phyloP scores from a whole-genome alignment of 37 sponge, comb jelly and placozoan genomes.

The Spongilla lacustris region DNA sequence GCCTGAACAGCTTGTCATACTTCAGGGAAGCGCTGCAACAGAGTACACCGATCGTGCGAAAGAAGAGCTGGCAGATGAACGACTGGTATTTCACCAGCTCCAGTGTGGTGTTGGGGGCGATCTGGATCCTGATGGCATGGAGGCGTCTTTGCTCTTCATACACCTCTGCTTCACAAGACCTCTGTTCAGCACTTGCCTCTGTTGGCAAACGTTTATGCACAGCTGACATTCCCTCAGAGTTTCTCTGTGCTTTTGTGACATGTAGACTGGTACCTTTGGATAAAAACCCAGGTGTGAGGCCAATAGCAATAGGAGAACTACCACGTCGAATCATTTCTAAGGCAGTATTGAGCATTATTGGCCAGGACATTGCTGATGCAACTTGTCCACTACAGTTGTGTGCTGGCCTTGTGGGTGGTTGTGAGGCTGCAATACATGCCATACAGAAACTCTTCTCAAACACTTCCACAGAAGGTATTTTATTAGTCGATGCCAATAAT shows the following conservation, averaged over 20 bases:
- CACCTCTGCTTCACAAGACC: constrained; percentile 12
- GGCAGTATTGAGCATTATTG: constrained; percentile 29
- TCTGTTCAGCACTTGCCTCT: constrained; percentile 43
- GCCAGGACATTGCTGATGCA: constrained; percentile 31
- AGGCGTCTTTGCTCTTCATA: constrained; percentile 48
- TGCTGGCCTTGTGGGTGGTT: constrained; percentile 64
- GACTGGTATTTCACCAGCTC: no score
- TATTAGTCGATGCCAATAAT: constrained; percentile 69
- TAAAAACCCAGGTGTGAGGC: no score
- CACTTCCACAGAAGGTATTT: constrained; percentile 18
- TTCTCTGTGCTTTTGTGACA: constrained; percentile 35
- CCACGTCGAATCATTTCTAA: constrained; percentile 53
- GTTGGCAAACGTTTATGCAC: constrained; percentile 35
- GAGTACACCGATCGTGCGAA: no score
- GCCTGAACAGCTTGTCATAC: no score
- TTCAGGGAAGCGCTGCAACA: no score
- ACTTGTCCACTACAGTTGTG: constrained; percentile 63
- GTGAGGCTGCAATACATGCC: constrained; percentile 63
- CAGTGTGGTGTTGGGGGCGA: no score
- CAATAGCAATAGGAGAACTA: constrained; percentile 67
- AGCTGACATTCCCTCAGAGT: constrained; percentile 30
- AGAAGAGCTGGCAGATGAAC: no score
- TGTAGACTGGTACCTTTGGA: constrained; percentile 54
- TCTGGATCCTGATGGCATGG: no score
- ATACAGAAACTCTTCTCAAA: constrained; percentile 40